A percentile compares a stretch with the other conserved stretches of the same genome.
Conservation (phyloP, 2,888 invertebrate genomes). For the Dione juno region DNA sequence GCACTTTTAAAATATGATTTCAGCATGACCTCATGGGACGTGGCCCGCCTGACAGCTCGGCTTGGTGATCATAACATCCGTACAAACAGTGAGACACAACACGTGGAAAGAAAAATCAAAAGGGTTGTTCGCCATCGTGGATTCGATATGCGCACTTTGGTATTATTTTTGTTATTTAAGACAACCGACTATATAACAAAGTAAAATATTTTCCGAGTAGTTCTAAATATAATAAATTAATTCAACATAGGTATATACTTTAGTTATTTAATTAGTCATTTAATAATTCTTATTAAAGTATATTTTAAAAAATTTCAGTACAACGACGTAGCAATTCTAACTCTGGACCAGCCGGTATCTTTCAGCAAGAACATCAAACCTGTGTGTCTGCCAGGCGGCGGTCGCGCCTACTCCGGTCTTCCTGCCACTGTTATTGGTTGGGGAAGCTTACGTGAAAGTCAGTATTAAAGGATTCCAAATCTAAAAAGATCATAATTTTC, state of each 20-base stretch:
- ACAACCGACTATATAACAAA: too few species aligned
- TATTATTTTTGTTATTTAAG: slow-evolving; percentile 59
- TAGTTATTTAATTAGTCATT: too few species aligned
- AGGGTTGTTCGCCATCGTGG: slow-evolving; percentile 93
- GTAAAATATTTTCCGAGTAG: too few species aligned
- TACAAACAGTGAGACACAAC: slow-evolving; percentile 88
- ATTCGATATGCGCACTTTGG: slow-evolving; percentile 92
- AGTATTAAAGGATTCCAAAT: slow-evolving; percentile 53
- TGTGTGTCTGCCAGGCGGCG: slow-evolving; percentile 88
- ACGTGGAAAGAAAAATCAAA: slow-evolving; percentile 90
- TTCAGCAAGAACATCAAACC: slow-evolving; percentile 89
- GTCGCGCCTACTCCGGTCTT: slow-evolving; percentile 86
- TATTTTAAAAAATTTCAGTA: slow-evolving; percentile 76
- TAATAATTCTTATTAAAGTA: background rate
- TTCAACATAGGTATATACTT: too few species aligned
- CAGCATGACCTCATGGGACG: slow-evolving; percentile 95
- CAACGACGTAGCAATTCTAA: slow-evolving; percentile 92
- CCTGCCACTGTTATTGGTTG: slow-evolving; percentile 93
- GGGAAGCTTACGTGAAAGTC: slow-evolving; percentile 92
- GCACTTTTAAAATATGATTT: slow-evolving; percentile 4
- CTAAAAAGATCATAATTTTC: background rate
- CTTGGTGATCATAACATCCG: slow-evolving; percentile 93
- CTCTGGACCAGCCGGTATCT: slow-evolving; percentile 89
- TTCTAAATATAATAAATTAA: too few species aligned
- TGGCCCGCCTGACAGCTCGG: slow-evolving; percentile 90